Evolutionary conservation across 1,140 invertebrate species (phyloP).

Genomic region (Trachymyrmex cornetzi): DNA sequence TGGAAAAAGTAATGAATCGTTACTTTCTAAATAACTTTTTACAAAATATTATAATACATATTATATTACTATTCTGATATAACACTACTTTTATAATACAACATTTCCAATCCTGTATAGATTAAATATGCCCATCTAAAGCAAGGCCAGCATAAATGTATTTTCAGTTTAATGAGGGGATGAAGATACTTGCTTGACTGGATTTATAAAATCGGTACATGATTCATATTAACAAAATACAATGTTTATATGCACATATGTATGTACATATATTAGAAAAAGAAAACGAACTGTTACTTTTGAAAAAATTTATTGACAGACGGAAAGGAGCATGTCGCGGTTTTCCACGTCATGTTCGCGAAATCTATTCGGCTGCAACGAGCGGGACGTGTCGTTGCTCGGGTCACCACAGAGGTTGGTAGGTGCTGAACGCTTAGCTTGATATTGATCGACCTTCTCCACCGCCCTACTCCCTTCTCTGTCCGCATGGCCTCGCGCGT

Average conservation of each 20-base stretch:
- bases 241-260: too few relatives aligned
- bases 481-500: constrained; percentile 27
- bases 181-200: too few relatives aligned
- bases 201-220: neutral
- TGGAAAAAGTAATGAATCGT: too few relatives aligned
- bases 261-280: neutral
- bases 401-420: constrained; percentile 59
- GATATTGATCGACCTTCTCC: constrained; percentile 82
- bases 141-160: neutral
- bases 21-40: too few relatives aligned
- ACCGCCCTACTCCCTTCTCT: constrained; percentile 60
- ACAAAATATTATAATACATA: too few relatives aligned
- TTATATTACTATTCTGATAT: too few relatives aligned
- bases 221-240: neutral
- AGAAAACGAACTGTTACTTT: neutral
- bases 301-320: neutral
- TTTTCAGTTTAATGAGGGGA: neutral
- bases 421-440: constrained; percentile 78
- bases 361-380: constrained; percentile 60
- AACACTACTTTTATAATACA: too few relatives aligned
- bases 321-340: neutral
- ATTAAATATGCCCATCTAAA: too few relatives aligned
- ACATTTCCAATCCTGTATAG: too few relatives aligned
- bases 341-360: constrained; percentile 43
- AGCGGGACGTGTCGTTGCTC: constrained; percentile 59